Conservation (phyloP, 2,113 vertebrate species). For the Microcebus jonahi region DNA sequence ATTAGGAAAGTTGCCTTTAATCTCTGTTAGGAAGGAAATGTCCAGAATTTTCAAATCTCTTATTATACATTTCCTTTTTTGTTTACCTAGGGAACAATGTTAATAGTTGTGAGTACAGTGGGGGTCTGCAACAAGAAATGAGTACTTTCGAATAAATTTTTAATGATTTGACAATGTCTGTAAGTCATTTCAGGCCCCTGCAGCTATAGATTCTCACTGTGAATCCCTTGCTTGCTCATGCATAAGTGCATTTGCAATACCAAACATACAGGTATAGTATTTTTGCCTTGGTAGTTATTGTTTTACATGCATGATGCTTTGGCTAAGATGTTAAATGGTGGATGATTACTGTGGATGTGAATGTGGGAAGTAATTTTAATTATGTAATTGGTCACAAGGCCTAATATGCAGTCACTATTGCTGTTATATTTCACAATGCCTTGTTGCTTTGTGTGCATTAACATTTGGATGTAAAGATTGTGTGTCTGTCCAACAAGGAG, state of each 20-base stretch:
- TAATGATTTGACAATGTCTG: slow-evolving; percentile 79
- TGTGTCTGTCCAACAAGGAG: slow-evolving; percentile 75
- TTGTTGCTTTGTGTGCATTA: slow-evolving; percentile 91
- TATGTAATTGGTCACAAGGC: slow-evolving; percentile 72
- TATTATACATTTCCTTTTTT: slow-evolving; percentile 90
- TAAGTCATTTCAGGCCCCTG: slow-evolving; percentile 88
- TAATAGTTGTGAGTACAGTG: slow-evolving; percentile 93
- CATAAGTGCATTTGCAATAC: slow-evolving; percentile 92
- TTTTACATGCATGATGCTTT: not conserved
- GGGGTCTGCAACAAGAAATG: slow-evolving; percentile 89
- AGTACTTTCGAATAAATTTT: slow-evolving; percentile 91
- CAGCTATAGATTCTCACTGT: slow-evolving; percentile 92
- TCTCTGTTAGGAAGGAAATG: slow-evolving; percentile 89
- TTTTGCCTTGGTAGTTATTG: slow-evolving; percentile 91
- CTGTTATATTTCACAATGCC: slow-evolving; percentile 92
- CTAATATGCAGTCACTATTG: slow-evolving; percentile 89
- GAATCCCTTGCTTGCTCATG: slow-evolving; percentile 90
- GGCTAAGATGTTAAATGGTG: slow-evolving; percentile 89
- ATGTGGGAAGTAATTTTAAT: too few species aligned
- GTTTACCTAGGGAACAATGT: slow-evolving; percentile 91
- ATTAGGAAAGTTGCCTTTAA: slow-evolving; percentile 91
- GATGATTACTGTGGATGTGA: slow-evolving; percentile 81
- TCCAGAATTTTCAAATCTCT: slow-evolving; percentile 88
- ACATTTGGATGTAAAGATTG: slow-evolving; percentile 70
- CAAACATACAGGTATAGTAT: slow-evolving; percentile 91